Evolutionary conservation across 2,113 vertebrate species (phyloP).

Genomic region (Chamaetylas fuelleborni): DNA sequence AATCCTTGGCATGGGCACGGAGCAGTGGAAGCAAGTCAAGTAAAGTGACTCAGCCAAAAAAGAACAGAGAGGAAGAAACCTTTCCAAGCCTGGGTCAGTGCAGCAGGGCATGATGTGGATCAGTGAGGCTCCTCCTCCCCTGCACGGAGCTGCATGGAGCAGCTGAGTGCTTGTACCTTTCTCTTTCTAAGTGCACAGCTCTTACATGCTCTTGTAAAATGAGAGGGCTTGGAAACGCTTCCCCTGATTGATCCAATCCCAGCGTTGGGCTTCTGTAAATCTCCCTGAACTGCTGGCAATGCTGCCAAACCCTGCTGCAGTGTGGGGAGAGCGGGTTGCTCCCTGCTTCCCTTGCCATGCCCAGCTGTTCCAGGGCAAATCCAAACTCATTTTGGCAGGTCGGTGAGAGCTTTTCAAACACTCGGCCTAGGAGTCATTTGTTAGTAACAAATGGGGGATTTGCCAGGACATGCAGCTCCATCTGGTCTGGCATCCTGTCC

Average conservation of each 20-base stretch:
- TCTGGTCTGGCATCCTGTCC: slow-evolving; percentile 60
- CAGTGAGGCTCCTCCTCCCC: fast-evolving
- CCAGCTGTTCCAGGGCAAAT: slow-evolving; percentile 57
- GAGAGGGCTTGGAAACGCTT: background rate
- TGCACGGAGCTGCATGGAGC: background rate
- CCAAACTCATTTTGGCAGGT: slow-evolving; percentile 44
- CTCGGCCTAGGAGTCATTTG: slow-evolving; percentile 48
- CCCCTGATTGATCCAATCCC: background rate
- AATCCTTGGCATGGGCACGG: slow-evolving; percentile 7
- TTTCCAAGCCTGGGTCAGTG: background rate
- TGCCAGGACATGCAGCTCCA: slow-evolving; percentile 54
- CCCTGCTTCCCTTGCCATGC: background rate
- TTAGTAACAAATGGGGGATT: slow-evolving; percentile 56
- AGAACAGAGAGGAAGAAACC: background rate
- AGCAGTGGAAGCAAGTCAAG: slow-evolving; percentile 30
- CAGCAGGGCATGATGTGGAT: background rate
- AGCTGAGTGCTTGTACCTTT: background rate
- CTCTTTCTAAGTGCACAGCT: background rate
- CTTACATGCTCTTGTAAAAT: background rate
- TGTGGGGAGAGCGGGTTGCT: background rate
- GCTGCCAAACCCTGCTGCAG: background rate
- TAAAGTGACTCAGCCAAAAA: background rate
- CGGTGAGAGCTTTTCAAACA: slow-evolving; percentile 47
- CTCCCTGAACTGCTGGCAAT: background rate
- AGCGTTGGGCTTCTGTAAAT: background rate